These are phyloP conservation scores for Cranoglanis bouderius DNA, from an alignment of 2,113 vertebrate species.

Conservation along the genomic window DNA sequence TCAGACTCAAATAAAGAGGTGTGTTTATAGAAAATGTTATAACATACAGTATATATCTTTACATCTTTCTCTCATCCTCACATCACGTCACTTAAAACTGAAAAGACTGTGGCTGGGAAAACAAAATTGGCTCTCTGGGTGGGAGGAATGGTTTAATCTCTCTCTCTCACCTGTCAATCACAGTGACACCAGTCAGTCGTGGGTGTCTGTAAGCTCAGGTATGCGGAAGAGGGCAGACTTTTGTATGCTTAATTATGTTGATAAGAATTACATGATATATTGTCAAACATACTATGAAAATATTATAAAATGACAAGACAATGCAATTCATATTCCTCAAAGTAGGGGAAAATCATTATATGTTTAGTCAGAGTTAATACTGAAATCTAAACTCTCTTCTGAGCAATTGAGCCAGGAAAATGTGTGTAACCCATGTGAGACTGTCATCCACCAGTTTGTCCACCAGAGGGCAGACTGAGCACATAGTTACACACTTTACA, in stretches of 20 bases:
- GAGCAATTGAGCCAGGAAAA: not conserved
- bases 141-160: too few species aligned
- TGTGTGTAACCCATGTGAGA: not conserved
- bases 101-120: too few species aligned
- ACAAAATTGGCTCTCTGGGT: too few species aligned
- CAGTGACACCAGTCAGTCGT: not conserved
- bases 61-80: not conserved
- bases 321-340: too few species aligned
- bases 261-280: not conserved
- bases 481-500: not conserved
- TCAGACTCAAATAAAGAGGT: too few species aligned
- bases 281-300: not conserved
- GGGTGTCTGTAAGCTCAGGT: too few species aligned
- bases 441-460: not conserved
- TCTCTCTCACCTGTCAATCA: too few species aligned
- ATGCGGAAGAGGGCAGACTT: not conserved
- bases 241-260: not conserved
- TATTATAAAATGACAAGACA: not conserved
- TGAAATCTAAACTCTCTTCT: not conserved
- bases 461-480: conserved; percentile 46
- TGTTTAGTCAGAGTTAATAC: not conserved
- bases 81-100: not conserved
- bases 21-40: not conserved
- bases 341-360: not conserved
- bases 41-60: not conserved